A percentile compares a stretch with the other conserved stretches of the same genome.
phyloP scores from a whole-genome alignment of 2,888 invertebrate genomes.

The Apodemia hepburni region DNA sequence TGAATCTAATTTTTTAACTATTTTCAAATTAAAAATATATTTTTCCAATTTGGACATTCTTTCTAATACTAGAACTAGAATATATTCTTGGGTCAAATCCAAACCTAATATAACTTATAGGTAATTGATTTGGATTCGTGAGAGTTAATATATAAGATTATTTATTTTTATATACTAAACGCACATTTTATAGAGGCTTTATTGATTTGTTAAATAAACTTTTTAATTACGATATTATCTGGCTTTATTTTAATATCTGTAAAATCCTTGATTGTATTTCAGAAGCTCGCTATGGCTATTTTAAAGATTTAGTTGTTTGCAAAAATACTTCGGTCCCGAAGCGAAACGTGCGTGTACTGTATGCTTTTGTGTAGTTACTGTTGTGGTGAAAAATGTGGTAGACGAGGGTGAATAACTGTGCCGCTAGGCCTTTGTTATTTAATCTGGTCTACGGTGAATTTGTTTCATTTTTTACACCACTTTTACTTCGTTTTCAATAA shows the following conservation, averaged over 20 bases:
- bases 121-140: not conserved
- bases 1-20: too few species aligned
- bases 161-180: constrained; percentile 10
- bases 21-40: too few species aligned
- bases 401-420: too few species aligned
- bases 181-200: constrained; percentile 14
- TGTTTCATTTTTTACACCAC: too few species aligned
- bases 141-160: constrained; percentile 1
- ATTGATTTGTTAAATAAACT: constrained; percentile 41
- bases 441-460: too few species aligned
- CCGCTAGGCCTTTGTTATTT: too few species aligned
- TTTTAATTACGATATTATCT: constrained; percentile 29
- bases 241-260: constrained; percentile 27
- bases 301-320: too few species aligned
- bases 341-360: too few species aligned
- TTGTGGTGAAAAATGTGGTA: too few species aligned
- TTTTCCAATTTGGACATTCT: constrained; percentile 19
- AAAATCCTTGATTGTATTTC: not conserved
- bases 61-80: constrained; percentile 6
- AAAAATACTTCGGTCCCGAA: too few species aligned
- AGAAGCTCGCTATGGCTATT: not conserved
- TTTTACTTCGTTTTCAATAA: too few species aligned
- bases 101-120: not conserved
- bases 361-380: too few species aligned
- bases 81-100: not conserved